These are phyloP conservation scores for Ptychochromis oligacanthus DNA, from an alignment of 2,113 vertebrate genomes.

Conservation along the genomic window DNA sequence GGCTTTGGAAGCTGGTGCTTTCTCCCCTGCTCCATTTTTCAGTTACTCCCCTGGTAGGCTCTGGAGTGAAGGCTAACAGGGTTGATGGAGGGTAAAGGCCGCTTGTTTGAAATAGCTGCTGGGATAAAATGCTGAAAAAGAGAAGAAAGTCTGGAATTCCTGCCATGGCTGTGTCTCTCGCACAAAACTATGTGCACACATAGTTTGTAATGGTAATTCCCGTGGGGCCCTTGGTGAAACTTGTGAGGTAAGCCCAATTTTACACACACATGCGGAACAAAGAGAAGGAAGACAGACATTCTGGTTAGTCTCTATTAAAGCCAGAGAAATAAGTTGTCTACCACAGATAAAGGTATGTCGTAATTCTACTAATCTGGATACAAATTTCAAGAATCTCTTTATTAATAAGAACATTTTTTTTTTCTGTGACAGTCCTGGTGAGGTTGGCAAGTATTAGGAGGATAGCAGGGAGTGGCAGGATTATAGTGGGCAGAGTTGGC, in stretches of 20 bases:
- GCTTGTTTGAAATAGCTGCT: conserved; percentile 25
- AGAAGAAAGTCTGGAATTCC: conserved; percentile 55
- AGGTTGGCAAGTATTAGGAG: conserved; percentile 14
- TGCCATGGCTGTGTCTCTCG: conserved; percentile 21
- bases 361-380: background rate
- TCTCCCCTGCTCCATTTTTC: conserved; percentile 14
- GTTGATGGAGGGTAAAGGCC: conserved; percentile 6
- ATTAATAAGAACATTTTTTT: background rate
- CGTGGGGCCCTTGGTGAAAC: conserved; percentile 21
- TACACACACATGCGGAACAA: conserved; percentile 1
- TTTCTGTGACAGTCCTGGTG: background rate
- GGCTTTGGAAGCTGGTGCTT: conserved; percentile 15
- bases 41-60: conserved; percentile 29
- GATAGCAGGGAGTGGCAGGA: conserved; percentile 58
- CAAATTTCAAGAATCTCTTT: background rate
- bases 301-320: background rate
- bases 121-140: conserved; percentile 38
- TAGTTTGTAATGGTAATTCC: conserved; percentile 70
- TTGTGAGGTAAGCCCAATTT: conserved; percentile 34
- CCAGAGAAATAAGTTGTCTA: background rate
- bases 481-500: conserved; percentile 36
- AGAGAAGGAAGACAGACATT: conserved; percentile 16
- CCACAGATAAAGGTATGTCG: background rate
- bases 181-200: conserved; percentile 22
- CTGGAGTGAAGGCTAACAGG: background rate